Evolutionary conservation across 2,888 invertebrate species (phyloP).

Genomic region (Hedychridium roseum): DNA sequence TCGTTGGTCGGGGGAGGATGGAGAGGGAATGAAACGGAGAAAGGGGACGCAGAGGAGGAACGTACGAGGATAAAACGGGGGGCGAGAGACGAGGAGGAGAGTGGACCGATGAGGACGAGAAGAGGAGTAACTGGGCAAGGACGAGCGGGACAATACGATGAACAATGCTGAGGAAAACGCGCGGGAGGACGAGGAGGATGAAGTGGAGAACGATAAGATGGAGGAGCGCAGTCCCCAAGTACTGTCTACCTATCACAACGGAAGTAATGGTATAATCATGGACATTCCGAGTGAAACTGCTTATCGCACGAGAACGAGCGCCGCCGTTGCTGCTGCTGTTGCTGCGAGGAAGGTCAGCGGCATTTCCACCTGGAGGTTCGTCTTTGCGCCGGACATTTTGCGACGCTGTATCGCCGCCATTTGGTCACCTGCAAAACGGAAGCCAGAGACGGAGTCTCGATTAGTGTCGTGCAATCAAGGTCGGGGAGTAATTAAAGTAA

Average conservation of each 20-base stretch:
- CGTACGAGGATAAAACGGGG: conserved; percentile 1
- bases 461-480: conserved; percentile 15
- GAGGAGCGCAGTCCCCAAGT: conserved; percentile 32
- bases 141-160: neutral
- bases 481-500: conserved; percentile 1
- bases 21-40: neutral
- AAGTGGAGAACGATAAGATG: neutral
- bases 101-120: neutral
- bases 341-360: conserved; percentile 50
- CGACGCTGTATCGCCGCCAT: conserved; percentile 89
- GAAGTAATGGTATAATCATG: conserved; percentile 53
- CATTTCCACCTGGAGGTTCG: conserved; percentile 46
- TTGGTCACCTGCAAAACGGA: conserved; percentile 77
- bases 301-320: conserved; percentile 57
- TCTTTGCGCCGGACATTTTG: conserved; percentile 66
- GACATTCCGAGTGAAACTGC: conserved; percentile 53
- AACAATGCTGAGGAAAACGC: too few relatives aligned
- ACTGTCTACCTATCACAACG: conserved; percentile 54
- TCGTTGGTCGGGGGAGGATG: too few relatives aligned
- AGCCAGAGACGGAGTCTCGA: conserved; percentile 1
- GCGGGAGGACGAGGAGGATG: too few relatives aligned
- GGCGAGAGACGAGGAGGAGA: neutral
- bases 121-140: neutral
- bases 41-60: neutral
- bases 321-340: too few relatives aligned